Percentiles rank a stretch among this genome's conserved stretches.
phyloP scores from a whole-genome alignment of 2,888 invertebrate genomes.

The Plagodis dolabraria region DNA sequence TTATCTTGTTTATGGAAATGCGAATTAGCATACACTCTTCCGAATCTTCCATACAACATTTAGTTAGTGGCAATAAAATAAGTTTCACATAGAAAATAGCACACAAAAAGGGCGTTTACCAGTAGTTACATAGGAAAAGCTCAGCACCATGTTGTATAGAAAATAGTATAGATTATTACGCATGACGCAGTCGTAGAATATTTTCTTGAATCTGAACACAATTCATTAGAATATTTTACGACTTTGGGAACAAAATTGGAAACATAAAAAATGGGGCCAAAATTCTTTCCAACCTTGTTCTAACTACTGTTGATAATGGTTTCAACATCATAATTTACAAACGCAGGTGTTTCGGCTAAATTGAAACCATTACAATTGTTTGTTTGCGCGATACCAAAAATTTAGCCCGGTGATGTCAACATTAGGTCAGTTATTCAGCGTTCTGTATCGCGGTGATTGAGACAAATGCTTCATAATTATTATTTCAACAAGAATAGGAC shows the following conservation, averaged over 20 bases:
- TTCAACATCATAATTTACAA: slow-evolving; percentile 54
- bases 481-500: neutral
- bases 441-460: neutral
- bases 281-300: slow-evolving; percentile 53
- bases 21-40: slow-evolving; percentile 72
- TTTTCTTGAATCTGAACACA: slow-evolving; percentile 33
- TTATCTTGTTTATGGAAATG: slow-evolving; percentile 41
- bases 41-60: slow-evolving; percentile 66
- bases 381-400: slow-evolving; percentile 42
- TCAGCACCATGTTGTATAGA: slow-evolving; percentile 54
- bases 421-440: neutral
- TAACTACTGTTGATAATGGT: slow-evolving; percentile 55
- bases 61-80: slow-evolving; percentile 26
- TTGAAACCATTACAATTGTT: slow-evolving; percentile 60
- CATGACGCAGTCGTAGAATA: slow-evolving; percentile 68
- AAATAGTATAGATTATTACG: slow-evolving; percentile 60
- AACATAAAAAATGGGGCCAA: slow-evolving; percentile 36
- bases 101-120: neutral
- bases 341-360: slow-evolving; percentile 29
- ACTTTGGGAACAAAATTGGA: slow-evolving; percentile 58
- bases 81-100: neutral
- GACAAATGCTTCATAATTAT: neutral
- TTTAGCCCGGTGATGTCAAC: slow-evolving; percentile 32
- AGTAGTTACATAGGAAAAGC: too few species aligned
- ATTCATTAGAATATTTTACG: slow-evolving; percentile 58